Conservation (phyloP, 2,797 vertebrate species). For the Phataginus tricuspis region DNA sequence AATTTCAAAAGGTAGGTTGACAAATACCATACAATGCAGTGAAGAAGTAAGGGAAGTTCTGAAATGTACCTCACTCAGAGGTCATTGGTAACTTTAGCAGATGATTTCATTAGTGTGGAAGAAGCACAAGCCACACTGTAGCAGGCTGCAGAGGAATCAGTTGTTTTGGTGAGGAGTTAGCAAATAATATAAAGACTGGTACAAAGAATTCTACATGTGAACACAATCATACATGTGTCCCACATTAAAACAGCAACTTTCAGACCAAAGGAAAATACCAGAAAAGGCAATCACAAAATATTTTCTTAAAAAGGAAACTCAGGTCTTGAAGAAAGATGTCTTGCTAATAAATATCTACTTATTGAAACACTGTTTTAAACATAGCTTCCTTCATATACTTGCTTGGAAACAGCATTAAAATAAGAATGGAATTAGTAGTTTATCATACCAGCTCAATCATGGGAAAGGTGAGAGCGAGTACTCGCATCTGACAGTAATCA, state of each 20-base stretch:
- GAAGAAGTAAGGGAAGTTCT: not conserved
- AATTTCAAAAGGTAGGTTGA: not conserved
- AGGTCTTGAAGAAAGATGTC: not conserved
- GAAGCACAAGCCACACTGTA: not conserved
- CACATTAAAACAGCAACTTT: slow-evolving; percentile 26
- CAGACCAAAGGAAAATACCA: not conserved
- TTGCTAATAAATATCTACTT: not conserved
- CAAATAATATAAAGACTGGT: not conserved
- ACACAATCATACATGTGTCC: not conserved
- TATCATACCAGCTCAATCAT: not conserved
- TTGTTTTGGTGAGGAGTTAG: not conserved
- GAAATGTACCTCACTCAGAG: not conserved
- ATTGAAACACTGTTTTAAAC: slow-evolving; percentile 31
- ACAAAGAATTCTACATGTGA: not conserved
- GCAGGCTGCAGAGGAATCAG: not conserved
- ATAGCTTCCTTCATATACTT: not conserved
- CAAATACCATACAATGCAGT: not conserved
- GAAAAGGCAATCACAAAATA: not conserved
- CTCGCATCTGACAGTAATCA: not conserved
- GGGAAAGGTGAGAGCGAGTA: not conserved
- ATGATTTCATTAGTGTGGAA: not conserved
- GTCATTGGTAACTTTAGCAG: not conserved
- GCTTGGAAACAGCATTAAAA: slow-evolving; percentile 17
- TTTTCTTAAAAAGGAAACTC: not conserved
- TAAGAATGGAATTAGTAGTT: not conserved